These are phyloP conservation scores for Nemoura dubitans DNA, from an alignment of 2,888 invertebrate genomes.

Conservation along the genomic window DNA sequence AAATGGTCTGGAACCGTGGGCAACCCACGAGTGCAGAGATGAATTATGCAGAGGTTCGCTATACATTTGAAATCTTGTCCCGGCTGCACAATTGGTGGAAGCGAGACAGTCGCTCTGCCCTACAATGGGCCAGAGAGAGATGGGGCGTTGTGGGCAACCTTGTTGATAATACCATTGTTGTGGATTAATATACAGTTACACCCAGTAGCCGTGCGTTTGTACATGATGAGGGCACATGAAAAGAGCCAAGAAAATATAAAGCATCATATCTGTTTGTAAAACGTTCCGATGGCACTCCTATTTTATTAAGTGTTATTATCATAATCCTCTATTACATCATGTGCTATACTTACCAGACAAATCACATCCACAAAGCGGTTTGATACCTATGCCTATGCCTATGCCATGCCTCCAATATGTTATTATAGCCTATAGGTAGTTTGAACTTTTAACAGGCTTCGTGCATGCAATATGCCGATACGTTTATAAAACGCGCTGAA, in stretches of 20 bases:
- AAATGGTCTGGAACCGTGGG: neutral
- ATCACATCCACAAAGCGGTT: neutral
- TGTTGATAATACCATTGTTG: slow-evolving; percentile 12
- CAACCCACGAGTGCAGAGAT: neutral
- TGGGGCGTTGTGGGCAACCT: neutral
- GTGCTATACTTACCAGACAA: neutral
- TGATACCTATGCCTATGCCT: neutral
- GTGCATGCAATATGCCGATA: no score
- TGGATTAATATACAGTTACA: slow-evolving; percentile 12
- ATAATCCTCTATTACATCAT: neutral
- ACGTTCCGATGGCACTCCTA: neutral
- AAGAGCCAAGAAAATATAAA: neutral
- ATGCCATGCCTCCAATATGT: no score
- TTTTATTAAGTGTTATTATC: neutral
- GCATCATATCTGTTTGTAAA: neutral
- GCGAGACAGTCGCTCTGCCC: neutral
- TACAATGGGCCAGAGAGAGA: neutral
- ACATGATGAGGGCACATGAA: neutral
- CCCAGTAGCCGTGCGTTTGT: neutral
- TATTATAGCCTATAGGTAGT: no score
- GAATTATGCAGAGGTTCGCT: neutral
- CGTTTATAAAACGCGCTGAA: no score
- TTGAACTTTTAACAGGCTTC: no score
- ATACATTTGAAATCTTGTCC: neutral
- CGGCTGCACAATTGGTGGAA: neutral